A percentile compares a stretch with the other conserved stretches of the same genome.
phyloP scores from a whole-genome alignment of 2,888 invertebrate species.

The Rhagophthalmus giganteus region DNA sequence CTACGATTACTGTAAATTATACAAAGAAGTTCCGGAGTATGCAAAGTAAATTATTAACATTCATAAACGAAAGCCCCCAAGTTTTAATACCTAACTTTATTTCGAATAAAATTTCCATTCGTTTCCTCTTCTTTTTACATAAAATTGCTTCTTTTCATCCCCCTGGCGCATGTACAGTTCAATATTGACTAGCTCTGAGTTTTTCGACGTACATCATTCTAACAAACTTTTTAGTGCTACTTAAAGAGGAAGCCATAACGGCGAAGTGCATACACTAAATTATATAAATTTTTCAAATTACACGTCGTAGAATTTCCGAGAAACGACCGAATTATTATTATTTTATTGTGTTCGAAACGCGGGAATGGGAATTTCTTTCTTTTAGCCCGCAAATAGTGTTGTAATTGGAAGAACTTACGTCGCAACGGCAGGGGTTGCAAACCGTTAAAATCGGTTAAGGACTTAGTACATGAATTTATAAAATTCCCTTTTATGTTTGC shows the following conservation, averaged over 20 bases:
- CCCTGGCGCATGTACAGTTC: conserved; percentile 48
- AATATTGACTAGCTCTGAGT: conserved; percentile 46
- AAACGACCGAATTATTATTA: no score
- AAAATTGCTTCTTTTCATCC: conserved; percentile 49
- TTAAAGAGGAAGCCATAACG: conserved; percentile 6
- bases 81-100: conserved; percentile 54
- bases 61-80: conserved; percentile 54
- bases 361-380: no score
- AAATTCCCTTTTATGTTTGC: no score
- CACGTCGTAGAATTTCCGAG: no score
- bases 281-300: no score
- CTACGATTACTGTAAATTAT: conserved; percentile 51
- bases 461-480: no score
- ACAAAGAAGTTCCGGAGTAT: conserved; percentile 49
- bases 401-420: no score
- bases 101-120: conserved; percentile 56
- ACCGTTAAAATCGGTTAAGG: no score
- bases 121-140: conserved; percentile 50
- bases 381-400: no score
- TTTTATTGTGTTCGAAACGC: no score
- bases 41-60: conserved; percentile 57
- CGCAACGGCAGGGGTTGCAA: no score
- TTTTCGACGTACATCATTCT: conserved; percentile 36
- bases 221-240: conserved; percentile 32
- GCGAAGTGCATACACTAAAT: no score